phyloP scores from a whole-genome alignment of 2,113 vertebrate genomes.

The Calyptomena viridis region DNA sequence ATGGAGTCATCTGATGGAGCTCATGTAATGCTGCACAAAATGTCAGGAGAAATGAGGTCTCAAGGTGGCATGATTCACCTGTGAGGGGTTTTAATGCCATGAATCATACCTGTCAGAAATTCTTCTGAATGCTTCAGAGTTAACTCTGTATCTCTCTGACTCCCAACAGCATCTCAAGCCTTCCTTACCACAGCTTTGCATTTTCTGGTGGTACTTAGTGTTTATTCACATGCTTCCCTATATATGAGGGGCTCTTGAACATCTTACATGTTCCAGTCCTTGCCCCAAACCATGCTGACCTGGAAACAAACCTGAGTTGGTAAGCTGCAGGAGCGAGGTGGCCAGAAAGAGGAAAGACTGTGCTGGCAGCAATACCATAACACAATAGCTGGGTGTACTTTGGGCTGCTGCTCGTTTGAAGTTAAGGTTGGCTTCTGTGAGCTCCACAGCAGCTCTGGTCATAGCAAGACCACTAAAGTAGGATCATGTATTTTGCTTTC shows the following conservation, averaged over 20 bases:
- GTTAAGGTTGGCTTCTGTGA: not conserved
- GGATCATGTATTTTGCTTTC: not conserved
- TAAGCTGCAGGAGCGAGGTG: not conserved
- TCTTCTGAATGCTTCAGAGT: not conserved
- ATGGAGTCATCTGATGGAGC: not conserved
- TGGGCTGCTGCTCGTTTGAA: rapidly evolving
- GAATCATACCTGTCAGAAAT: conserved; percentile 48
- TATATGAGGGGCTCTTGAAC: not conserved
- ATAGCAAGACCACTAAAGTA: not conserved
- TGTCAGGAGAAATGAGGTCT: conserved; percentile 51
- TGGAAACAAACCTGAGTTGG: not conserved
- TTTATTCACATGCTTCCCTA: not conserved
- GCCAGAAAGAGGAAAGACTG: not conserved
- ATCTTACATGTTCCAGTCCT: not conserved
- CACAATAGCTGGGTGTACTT: not conserved
- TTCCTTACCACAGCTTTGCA: not conserved
- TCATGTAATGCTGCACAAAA: conserved; percentile 4
- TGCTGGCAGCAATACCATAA: rapidly evolving
- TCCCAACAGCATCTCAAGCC: not conserved
- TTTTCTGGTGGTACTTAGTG: not conserved
- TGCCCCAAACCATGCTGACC: not conserved
- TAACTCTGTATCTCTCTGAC: not conserved
- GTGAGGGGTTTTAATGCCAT: conserved; percentile 3
- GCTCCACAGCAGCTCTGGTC: not conserved
- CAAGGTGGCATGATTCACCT: conserved; percentile 59